These are phyloP conservation scores for Numida meleagris DNA, from an alignment of 2,113 vertebrate genomes.

Conservation along the genomic window DNA sequence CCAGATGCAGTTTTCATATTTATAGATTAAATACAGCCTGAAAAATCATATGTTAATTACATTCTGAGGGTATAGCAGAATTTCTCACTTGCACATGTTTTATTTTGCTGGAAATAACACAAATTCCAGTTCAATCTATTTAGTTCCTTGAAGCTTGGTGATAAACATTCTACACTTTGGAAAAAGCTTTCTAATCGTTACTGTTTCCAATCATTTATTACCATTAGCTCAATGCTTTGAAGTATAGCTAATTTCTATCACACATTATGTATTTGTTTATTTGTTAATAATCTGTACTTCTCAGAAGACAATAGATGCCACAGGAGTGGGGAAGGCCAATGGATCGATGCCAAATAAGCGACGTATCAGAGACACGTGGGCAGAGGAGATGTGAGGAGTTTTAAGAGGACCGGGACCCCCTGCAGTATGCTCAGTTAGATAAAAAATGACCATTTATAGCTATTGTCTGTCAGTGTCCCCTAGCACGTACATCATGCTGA, in stretches of 20 bases:
- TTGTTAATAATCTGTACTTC: not conserved
- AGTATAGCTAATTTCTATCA: not conserved
- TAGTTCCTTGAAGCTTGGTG: not conserved
- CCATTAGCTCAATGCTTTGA: not conserved
- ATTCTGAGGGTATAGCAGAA: slow-evolving; percentile 1
- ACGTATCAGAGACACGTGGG: not conserved
- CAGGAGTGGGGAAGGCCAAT: not conserved
- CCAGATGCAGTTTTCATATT: slow-evolving; percentile 40
- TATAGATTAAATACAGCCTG: slow-evolving; percentile 45
- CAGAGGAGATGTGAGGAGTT: not conserved
- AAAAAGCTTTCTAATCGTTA: not conserved
- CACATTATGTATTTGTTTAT: not conserved
- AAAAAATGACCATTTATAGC: not conserved
- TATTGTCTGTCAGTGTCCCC: not conserved
- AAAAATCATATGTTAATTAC: slow-evolving; percentile 34
- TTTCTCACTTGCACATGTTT: slow-evolving; percentile 37
- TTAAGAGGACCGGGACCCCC: not conserved
- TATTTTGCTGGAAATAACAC: slow-evolving; percentile 41
- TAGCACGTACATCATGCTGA: accelerated
- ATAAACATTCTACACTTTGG: not conserved
- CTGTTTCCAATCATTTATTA: not conserved
- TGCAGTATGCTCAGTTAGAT: not conserved
- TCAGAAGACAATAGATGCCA: not conserved
- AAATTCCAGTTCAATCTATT: slow-evolving; percentile 24
- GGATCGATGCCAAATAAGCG: not conserved